Evolutionary conservation across 2,888 invertebrate genomes (phyloP).

Genomic region (Hipparchia sbordonii): DNA sequence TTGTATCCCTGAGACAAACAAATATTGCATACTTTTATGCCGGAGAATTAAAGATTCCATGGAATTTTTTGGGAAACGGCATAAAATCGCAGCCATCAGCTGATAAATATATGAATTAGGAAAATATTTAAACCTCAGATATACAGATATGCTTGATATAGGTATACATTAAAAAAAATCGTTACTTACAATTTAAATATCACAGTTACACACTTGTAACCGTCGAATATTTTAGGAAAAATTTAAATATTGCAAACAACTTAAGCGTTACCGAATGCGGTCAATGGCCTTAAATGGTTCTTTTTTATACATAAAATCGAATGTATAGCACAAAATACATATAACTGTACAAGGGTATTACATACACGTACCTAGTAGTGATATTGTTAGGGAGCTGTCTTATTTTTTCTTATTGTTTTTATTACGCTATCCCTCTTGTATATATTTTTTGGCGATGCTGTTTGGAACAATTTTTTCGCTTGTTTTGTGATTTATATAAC

Average conservation of each 20-base stretch:
- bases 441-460: no score
- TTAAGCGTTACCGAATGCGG: conserved; percentile 38
- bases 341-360: conserved; percentile 27
- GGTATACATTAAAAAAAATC: neutral
- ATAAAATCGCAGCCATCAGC: no score
- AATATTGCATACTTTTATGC: no score
- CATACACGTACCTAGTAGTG: neutral
- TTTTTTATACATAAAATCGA: conserved; percentile 26
- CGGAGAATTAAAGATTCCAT: no score
- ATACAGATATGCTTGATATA: no score
- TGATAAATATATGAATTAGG: no score
- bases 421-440: no score
- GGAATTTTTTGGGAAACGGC: no score
- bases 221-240: conserved; percentile 25
- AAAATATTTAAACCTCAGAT: no score
- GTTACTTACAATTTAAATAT: neutral
- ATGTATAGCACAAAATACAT: conserved; percentile 20
- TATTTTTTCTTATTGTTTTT: conserved; percentile 6
- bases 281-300: conserved; percentile 37
- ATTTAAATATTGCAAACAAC: conserved; percentile 29
- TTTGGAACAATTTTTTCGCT: no score
- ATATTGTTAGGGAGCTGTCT: conserved; percentile 18
- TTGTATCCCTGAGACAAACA: no score
- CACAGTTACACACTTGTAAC: conserved; percentile 1
- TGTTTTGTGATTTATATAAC: no score